Conservation (phyloP, 1,140 invertebrate species). For the Archivesica marissinica region DNA sequence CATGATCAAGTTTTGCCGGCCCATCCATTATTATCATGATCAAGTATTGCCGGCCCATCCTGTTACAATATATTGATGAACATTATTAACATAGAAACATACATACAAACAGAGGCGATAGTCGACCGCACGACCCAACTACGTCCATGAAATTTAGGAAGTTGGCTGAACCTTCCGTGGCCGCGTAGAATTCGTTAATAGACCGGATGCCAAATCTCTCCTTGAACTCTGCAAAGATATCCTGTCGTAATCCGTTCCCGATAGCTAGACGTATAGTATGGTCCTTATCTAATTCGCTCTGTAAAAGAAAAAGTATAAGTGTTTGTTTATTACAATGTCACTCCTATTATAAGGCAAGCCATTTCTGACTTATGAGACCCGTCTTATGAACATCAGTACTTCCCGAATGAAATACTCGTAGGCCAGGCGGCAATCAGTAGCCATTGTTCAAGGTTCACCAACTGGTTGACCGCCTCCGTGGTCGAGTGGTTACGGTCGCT, state of each 20-base stretch:
- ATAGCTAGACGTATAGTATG: constrained; percentile 62
- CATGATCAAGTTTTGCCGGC: neutral
- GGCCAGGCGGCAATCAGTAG: too few species aligned
- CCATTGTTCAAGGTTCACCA: too few species aligned
- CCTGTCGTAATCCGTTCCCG: constrained; percentile 71
- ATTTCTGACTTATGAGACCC: too few species aligned
- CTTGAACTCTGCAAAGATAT: constrained; percentile 70
- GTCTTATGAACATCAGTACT: too few species aligned
- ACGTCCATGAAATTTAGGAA: constrained; percentile 65
- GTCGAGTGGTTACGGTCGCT: too few species aligned
- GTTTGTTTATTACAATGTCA: too few species aligned
- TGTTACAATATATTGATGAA: neutral
- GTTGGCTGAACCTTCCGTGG: constrained; percentile 63
- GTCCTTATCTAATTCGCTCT: constrained; percentile 46
- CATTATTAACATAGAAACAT: neutral
- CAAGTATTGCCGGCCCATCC: neutral
- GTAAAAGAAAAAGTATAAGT: neutral
- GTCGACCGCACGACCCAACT: constrained; percentile 62
- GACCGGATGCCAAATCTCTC: constrained; percentile 62
- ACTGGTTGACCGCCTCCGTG: too few species aligned
- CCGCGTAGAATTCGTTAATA: constrained; percentile 71
- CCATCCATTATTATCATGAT: neutral
- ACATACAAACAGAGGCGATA: constrained; percentile 70
- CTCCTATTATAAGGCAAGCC: too few species aligned
- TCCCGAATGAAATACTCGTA: too few species aligned